Conservation (phyloP, 2,888 invertebrate species). For the Heliconius sara region DNA sequence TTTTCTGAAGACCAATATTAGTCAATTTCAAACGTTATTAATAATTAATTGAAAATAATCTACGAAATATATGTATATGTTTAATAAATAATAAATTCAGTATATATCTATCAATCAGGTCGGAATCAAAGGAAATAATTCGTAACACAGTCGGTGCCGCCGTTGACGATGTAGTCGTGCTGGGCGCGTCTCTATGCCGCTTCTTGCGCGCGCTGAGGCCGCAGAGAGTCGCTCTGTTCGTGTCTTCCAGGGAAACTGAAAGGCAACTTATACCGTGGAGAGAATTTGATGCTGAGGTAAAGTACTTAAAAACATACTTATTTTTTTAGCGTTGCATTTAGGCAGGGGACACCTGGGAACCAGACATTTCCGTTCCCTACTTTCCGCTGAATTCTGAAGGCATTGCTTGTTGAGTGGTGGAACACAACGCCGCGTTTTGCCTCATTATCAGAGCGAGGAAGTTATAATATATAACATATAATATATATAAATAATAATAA, state of each 20-base stretch:
- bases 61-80: not conserved
- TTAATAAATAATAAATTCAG: not conserved
- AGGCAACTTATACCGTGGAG: slow-evolving; percentile 91
- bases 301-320: slow-evolving; percentile 38
- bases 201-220: slow-evolving; percentile 89
- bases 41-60: too few species aligned
- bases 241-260: slow-evolving; percentile 84
- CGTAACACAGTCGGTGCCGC: slow-evolving; percentile 90
- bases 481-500: too few species aligned
- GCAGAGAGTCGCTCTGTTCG: slow-evolving; percentile 87
- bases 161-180: slow-evolving; percentile 90
- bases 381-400: not conserved
- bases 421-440: not conserved
- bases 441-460: not conserved
- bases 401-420: not conserved
- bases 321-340: not conserved
- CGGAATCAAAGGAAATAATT: slow-evolving; percentile 91
- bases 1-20: too few species aligned
- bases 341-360: not conserved
- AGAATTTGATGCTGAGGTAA: slow-evolving; percentile 90
- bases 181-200: slow-evolving; percentile 90
- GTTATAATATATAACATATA: not conserved
- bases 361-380: not conserved
- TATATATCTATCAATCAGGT: slow-evolving; percentile 77
- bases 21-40: too few species aligned